Base-by-base conservation (phyloP, 2,888 invertebrate species). In the Antheraea assamensis region DNA sequence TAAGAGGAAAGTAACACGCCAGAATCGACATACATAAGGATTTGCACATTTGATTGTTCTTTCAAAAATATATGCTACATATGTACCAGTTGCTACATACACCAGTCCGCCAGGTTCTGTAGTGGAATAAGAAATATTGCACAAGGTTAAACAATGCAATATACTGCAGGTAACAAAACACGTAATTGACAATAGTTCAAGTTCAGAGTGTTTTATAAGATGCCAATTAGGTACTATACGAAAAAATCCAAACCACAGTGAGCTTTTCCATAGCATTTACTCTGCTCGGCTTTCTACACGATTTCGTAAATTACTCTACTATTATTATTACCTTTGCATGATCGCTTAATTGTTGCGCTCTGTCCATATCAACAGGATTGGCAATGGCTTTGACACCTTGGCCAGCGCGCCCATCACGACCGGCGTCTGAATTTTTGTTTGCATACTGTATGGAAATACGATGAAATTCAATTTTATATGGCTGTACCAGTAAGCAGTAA, bases 281-380 rank as follows among this genome's bases (percentile, higher is more conserved):
- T n/a, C n/a, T 17, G 49, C 0, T 49, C 19, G 49, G 55, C 55
- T 55, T 55, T 19, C 7, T 13, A 17, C 19, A 24, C n/a, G 13
- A 13, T 24, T 58, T 24, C n/a, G 10, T 58, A 24, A 58, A 58
- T 58, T 58, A 17, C 2, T 13, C 8, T 30, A 27, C 31, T 35
- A 3, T 64, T 88, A 27, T 49, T 35, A 3, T 64, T 88, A 95
- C 95, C 90, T 95, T 94, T 24, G 95, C 90, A 76, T 96, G 93
- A 58, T 91, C 87, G 3, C 96, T 96, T n/a, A 96, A 89, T 0
- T 87, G 88, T 81, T 96, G 96, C 0, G 95, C 90, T 71, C 91
- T 90, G 70, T 97, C 96, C 95, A 96, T 95, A 15, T 94, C 90
- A 1, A 89, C 89, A 0, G 92, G 88, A 55, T 92, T 85, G 0